Conservation (phyloP, 2,797 vertebrate genomes). For the Gymnothorax javanicus region DNA sequence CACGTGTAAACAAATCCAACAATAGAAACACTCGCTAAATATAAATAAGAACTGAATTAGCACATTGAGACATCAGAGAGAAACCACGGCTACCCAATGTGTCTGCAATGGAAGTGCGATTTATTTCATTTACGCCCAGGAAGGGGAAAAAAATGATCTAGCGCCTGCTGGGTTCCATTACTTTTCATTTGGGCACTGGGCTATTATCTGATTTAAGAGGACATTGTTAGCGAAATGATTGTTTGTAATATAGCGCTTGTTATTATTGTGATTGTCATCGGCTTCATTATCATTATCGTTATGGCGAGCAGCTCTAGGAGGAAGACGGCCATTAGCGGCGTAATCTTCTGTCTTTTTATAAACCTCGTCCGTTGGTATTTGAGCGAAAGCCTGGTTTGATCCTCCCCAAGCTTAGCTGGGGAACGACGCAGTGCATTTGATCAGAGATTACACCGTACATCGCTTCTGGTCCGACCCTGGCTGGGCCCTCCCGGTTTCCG, state of each 20-base stretch:
- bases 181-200: conserved; percentile 32
- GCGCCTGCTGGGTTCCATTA: conserved; percentile 29
- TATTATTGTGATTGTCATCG: conserved; percentile 33
- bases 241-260: conserved; percentile 26
- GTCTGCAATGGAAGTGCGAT: neutral
- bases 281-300: conserved; percentile 26
- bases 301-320: conserved; percentile 14
- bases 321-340: conserved; percentile 21
- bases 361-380: conserved; percentile 14
- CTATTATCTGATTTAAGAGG: conserved; percentile 43
- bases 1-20: neutral
- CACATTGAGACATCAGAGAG: neutral
- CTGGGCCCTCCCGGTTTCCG: conserved; percentile 23
- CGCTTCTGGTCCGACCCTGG: neutral
- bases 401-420: conserved; percentile 20
- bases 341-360: conserved; percentile 29
- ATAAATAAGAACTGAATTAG: neutral
- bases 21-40: neutral
- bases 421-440: conserved; percentile 19
- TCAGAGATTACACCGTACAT: conserved; percentile 20
- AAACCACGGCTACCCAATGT: neutral
- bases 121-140: conserved; percentile 9
- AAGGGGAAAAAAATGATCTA: neutral
- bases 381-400: neutral
- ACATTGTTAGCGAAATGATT: conserved; percentile 32